These are phyloP conservation scores for Pitangus sulphuratus DNA, from an alignment of 2,797 vertebrate species.

Conservation along the genomic window DNA sequence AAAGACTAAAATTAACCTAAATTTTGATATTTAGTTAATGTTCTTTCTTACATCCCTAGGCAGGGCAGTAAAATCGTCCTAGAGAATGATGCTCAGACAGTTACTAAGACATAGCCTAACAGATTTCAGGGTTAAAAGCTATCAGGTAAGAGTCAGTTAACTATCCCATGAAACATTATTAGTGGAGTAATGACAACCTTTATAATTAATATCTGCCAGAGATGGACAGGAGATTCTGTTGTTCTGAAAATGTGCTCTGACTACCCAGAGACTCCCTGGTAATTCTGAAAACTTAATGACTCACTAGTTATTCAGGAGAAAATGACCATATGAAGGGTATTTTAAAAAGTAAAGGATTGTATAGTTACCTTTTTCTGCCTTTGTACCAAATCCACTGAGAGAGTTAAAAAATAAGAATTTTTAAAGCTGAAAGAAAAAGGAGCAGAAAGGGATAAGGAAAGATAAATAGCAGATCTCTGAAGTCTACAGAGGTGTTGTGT, in stretches of 20 bases:
- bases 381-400: constrained; percentile 1
- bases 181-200: constrained; percentile 22
- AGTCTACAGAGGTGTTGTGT: constrained; percentile 36
- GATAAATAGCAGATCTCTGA: constrained; percentile 53
- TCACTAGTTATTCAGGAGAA: constrained; percentile 40
- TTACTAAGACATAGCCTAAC: constrained; percentile 27
- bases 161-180: not conserved
- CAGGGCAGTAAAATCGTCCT: not conserved
- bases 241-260: not conserved
- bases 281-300: constrained; percentile 26
- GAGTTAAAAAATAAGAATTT: constrained; percentile 30
- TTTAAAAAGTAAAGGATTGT: not conserved
- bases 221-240: not conserved
- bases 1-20: not conserved
- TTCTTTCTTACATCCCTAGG: not conserved
- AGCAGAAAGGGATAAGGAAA: not conserved
- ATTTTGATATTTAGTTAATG: not conserved
- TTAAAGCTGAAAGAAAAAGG: constrained; percentile 15
- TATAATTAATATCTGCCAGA: constrained; percentile 53
- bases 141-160: constrained; percentile 21
- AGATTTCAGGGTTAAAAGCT: constrained; percentile 36
- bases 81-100: not conserved
- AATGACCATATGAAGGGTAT: not conserved
- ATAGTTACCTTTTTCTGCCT: not conserved
- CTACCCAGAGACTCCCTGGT: not conserved